A percentile compares a stretch with the other conserved stretches of the same genome.
These are phyloP conservation scores for Petrocephalus zakoni DNA, from an alignment of 2,113 vertebrate species.

Conservation along the genomic window DNA sequence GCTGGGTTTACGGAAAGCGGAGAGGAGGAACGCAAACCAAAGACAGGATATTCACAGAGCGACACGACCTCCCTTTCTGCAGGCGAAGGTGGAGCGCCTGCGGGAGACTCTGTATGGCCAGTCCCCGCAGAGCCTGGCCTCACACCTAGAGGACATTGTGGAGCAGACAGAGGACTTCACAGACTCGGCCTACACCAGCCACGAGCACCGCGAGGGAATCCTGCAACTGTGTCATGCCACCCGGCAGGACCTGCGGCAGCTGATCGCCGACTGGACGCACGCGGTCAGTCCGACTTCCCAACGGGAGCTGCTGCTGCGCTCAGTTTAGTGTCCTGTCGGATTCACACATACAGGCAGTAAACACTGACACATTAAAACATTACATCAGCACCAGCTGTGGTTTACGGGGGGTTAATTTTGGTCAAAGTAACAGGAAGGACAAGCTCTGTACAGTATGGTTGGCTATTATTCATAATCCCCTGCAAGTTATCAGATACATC, in stretches of 20 bases:
- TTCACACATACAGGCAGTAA: background rate
- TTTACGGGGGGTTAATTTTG: background rate
- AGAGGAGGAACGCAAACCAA: background rate
- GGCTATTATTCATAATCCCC: background rate
- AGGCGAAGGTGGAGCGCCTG: slow-evolving; percentile 82
- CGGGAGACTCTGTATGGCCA: slow-evolving; percentile 76
- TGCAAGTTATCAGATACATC: background rate
- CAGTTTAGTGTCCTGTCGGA: background rate
- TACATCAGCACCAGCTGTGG: background rate
- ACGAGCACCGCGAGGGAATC: slow-evolving; percentile 79
- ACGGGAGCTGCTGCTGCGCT: background rate
- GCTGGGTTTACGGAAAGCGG: background rate
- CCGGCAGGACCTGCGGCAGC: slow-evolving; percentile 79
- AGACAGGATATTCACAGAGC: background rate
- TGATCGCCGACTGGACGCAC: slow-evolving; percentile 78
- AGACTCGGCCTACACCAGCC: slow-evolving; percentile 93
- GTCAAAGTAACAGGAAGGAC: background rate
- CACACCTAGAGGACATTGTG: slow-evolving; percentile 76
- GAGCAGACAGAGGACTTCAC: slow-evolving; percentile 95
- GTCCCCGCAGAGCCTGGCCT: slow-evolving; percentile 71
- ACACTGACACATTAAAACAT: background rate
- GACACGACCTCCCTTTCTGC: slow-evolving; percentile 1
- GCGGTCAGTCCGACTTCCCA: slow-evolving; percentile 67
- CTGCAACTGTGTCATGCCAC: slow-evolving; percentile 77
- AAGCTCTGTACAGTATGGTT: background rate